Evolutionary conservation across 2,888 invertebrate species (phyloP), one percentile per base, ranked within the genome.

Genomic region (Gnatocerus cornutus): DNA sequence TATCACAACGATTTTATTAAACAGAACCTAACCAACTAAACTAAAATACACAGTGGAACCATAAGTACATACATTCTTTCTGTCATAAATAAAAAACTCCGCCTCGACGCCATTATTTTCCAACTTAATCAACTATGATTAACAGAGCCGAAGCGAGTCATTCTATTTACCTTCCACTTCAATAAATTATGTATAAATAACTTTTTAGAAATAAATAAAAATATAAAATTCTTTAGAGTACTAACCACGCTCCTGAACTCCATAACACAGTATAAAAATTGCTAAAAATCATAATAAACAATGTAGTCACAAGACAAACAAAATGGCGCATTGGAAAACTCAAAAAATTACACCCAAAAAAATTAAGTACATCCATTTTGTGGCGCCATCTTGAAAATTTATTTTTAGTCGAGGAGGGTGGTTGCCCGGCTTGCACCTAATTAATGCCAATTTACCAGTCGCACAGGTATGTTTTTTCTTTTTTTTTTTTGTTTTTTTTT

Each of bases 1-100:
- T 68, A 67, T 67, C 67, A 67, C 67, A 67, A 61, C 45, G 46
- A 58, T 59, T 66, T 59, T 66, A 41, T 58, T 58, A 33, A 56
- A 50, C 21, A 48, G 46, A 29, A 56, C 12, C 48, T 55, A 56
- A 52, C 9, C 48, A 45, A 33, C 27, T 56, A 56, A 53, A 56
- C 10, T 59, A 33, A 46, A 59, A 59, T 46, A 59, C 48, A 59
- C 10, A 41, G 13, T 46, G 33, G 16, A 59, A 59, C 59, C 33
- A 30, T 59, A 59, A 59, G 59, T 59, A 59, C 46, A 12, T 8
- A 27, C 30, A 14, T 58, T 29, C 21, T 16, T 43, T 9, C 1
- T 56, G 14, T 16, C 16, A 55, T 39, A 14, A 41, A 43, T 14
- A 43, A 27, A 14, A 41, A 41, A 29, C 27, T 43, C 27, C 29